Evolutionary conservation across 2,888 invertebrate species (phyloP).

Genomic region (Mythimna loreyi): DNA sequence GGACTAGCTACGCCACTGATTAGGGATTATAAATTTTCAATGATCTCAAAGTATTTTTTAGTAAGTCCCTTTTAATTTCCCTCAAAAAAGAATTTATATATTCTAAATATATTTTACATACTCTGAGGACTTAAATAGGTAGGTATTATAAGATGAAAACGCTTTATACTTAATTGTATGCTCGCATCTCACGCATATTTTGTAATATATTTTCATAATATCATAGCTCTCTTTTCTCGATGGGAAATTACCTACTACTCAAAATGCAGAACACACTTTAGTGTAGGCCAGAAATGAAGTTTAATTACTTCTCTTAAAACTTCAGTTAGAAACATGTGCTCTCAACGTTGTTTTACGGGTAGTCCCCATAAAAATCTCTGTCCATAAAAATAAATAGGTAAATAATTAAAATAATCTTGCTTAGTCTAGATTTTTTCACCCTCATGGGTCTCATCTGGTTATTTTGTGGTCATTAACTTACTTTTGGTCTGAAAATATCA

Average conservation of each 20-base stretch:
- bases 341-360: neutral
- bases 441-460: neutral
- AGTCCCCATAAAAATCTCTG: too few species aligned
- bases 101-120: too few species aligned
- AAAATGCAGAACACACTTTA: constrained; percentile 22
- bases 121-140: too few species aligned
- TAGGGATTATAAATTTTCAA: too few species aligned
- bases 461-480: neutral
- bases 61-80: too few species aligned
- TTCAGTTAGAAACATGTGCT: constrained; percentile 6
- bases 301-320: neutral
- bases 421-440: neutral
- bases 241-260: constrained; percentile 14
- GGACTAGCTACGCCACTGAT: too few species aligned
- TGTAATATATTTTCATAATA: neutral
- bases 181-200: neutral
- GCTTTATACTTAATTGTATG: neutral
- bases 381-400: too few species aligned
- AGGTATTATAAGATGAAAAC: neutral
- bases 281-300: constrained; percentile 4
- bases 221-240: neutral
- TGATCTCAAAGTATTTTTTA: too few species aligned
- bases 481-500: too few species aligned
- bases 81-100: too few species aligned
- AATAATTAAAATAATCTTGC: neutral